Percentiles rank a stretch among this genome's conserved stretches.
phyloP scores from a whole-genome alignment of 2,888 invertebrate genomes.

The Phoronis australis region DNA sequence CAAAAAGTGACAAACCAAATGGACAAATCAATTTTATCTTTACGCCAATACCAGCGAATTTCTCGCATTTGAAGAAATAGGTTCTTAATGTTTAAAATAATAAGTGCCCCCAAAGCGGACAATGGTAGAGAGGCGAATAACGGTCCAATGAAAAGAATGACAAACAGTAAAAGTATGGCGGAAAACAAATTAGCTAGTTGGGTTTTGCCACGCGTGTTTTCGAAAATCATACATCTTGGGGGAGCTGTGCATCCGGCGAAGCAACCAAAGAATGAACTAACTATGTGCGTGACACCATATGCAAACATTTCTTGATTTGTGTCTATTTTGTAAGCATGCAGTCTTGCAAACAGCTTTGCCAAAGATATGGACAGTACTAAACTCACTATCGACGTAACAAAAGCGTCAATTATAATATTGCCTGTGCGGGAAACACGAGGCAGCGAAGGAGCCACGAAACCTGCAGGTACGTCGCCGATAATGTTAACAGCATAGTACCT shows the following conservation, averaged over 20 bases:
- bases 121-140: constrained; percentile 44
- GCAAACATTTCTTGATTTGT: constrained; percentile 54
- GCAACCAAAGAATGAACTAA: constrained; percentile 51
- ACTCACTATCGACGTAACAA: constrained; percentile 44
- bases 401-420: constrained; percentile 35
- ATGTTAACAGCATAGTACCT: constrained; percentile 26
- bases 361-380: constrained; percentile 48
- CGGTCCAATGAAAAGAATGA: constrained; percentile 39
- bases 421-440: constrained; percentile 31
- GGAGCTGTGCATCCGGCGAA: constrained; percentile 53
- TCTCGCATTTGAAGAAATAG: constrained; percentile 64
- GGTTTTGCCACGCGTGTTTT: constrained; percentile 42
- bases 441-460: constrained; percentile 34
- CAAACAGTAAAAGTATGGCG: constrained; percentile 34
- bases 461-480: constrained; percentile 34
- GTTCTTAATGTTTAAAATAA: constrained; percentile 52
- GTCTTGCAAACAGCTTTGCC: constrained; percentile 52
- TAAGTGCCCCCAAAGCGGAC: constrained; percentile 51
- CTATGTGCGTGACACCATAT: constrained; percentile 49
- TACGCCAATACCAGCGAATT: constrained; percentile 66
- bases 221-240: constrained; percentile 43
- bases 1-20: constrained; percentile 43
- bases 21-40: constrained; percentile 72
- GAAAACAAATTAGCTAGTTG: constrained; percentile 39
- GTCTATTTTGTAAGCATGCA: constrained; percentile 51